Evolutionary conservation across 2,113 vertebrate species (phyloP).

Genomic region (Chlorocebus sabaeus): DNA sequence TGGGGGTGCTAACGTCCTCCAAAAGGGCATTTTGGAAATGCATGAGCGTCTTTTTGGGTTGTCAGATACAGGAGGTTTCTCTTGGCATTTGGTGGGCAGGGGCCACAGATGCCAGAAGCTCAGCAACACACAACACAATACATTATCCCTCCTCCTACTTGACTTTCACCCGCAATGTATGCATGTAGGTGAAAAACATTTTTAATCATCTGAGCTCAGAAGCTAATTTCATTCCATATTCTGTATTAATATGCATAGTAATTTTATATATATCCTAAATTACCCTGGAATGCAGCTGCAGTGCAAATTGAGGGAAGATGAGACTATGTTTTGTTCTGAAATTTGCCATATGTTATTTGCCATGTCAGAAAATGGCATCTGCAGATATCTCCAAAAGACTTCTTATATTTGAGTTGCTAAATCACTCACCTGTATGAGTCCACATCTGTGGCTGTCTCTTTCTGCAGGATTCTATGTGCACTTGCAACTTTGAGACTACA

Average conservation of each 20-base stretch:
- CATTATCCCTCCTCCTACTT: background rate
- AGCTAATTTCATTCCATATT: background rate
- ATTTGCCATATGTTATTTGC: background rate
- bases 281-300: background rate
- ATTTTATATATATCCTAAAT: background rate
- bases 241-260: background rate
- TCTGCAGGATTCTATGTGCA: no score
- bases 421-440: background rate
- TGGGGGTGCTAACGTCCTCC: background rate
- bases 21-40: background rate
- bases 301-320: background rate
- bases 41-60: background rate
- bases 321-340: background rate
- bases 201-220: background rate
- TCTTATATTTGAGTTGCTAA: background rate
- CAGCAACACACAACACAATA: background rate
- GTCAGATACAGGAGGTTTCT: background rate
- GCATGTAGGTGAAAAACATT: background rate
- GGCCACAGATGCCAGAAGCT: background rate
- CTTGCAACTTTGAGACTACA: background rate
- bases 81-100: background rate
- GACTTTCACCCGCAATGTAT: background rate
- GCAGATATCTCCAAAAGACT: background rate
- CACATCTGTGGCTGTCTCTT: background rate
- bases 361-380: background rate